Conservation (phyloP, 2,113 vertebrate genomes). For the Rhynchomys soricoides region DNA sequence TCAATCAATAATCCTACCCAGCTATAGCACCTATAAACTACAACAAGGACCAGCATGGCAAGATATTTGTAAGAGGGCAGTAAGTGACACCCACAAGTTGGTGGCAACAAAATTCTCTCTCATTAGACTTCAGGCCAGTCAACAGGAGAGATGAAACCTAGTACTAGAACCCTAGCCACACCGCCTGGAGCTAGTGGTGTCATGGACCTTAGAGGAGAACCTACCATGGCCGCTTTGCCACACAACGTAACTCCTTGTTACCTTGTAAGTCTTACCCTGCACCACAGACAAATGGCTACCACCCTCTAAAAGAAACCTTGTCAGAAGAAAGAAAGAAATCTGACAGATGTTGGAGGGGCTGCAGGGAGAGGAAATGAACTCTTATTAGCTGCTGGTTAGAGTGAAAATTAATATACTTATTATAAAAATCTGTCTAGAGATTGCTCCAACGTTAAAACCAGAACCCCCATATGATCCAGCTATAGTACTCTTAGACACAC, state of each 20-base stretch:
- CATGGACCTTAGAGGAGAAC: not conserved
- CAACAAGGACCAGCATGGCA: not conserved
- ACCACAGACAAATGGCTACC: not conserved
- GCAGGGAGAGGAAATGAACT: not conserved
- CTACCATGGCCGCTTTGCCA: not conserved
- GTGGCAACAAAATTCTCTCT: not conserved
- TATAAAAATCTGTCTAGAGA: not conserved
- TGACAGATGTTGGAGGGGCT: not conserved
- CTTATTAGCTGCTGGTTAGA: not conserved
- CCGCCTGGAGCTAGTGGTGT: not conserved
- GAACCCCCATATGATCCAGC: not conserved
- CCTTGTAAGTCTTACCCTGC: not conserved
- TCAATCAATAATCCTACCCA: not conserved
- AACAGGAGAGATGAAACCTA: not conserved
- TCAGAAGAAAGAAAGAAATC: not conserved
- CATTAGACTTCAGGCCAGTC: not conserved
- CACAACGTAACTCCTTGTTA: not conserved
- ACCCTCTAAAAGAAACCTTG: not conserved
- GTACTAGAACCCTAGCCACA: not conserved
- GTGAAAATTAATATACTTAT: not conserved
- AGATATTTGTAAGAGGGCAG: not conserved
- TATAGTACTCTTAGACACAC: not conserved
- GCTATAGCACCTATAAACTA: not conserved
- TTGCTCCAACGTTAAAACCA: not conserved
- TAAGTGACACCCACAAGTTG: not conserved